phyloP scores from a whole-genome alignment of 2,113 vertebrate genomes.

The Neopipo cinnamomea region DNA sequence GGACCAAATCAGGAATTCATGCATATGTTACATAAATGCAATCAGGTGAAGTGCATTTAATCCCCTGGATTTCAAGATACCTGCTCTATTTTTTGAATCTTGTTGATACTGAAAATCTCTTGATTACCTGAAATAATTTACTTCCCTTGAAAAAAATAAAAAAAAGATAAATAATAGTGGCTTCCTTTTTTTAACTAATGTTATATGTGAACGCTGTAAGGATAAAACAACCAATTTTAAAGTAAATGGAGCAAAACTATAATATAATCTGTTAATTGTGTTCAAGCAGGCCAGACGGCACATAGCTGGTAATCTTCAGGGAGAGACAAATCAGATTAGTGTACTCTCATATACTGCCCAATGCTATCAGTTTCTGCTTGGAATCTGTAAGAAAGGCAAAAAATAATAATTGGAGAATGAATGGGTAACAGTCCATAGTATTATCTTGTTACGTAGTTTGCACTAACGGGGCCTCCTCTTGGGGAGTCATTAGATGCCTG shows the following conservation, averaged over 20 bases:
- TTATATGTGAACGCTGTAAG: neutral
- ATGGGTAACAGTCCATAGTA: neutral
- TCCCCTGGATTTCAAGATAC: conserved; percentile 10
- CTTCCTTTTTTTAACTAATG: neutral
- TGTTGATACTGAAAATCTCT: neutral
- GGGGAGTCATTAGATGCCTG: neutral
- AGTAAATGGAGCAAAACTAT: neutral
- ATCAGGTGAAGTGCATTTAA: conserved; percentile 34
- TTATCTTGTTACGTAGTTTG: neutral
- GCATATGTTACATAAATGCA: conserved; percentile 40
- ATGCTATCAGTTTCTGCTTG: conserved; percentile 3
- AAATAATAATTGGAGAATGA: neutral
- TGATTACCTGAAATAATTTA: conserved; percentile 4
- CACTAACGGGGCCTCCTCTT: neutral
- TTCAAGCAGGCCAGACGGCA: neutral
- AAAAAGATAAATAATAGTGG: neutral
- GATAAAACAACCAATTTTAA: neutral
- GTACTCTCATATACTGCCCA: neutral
- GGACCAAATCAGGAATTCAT: neutral
- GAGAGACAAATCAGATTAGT: conserved; percentile 12
- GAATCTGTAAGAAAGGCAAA: neutral
- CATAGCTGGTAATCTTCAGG: neutral
- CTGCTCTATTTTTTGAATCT: conserved; percentile 10
- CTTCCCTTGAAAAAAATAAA: neutral
- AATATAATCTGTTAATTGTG: neutral